Percentiles rank a stretch among this genome's conserved stretches.
These are phyloP conservation scores for Pteronotus mesoamericanus DNA, from an alignment of 2,797 vertebrate genomes.

Conservation along the genomic window DNA sequence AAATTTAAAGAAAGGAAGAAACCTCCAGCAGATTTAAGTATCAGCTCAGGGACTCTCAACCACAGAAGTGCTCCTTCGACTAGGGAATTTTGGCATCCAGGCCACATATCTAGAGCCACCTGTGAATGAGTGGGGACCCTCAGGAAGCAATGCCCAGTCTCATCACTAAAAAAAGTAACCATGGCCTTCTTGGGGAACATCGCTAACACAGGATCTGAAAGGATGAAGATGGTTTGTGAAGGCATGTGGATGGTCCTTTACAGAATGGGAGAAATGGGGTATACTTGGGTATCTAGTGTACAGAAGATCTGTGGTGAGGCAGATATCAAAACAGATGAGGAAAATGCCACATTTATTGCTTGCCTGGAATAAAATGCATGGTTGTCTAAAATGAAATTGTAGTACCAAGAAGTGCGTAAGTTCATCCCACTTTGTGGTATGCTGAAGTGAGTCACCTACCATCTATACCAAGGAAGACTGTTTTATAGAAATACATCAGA, in stretches of 20 bases:
- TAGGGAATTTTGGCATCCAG: not conserved
- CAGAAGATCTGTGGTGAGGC: not conserved
- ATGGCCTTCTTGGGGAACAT: not conserved
- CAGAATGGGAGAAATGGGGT: not conserved
- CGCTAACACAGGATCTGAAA: not conserved
- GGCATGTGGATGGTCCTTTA: not conserved
- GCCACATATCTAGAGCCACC: not conserved
- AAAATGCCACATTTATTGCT: slow-evolving; percentile 1
- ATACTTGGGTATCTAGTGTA: not conserved
- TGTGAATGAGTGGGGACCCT: not conserved
- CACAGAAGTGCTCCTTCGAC: not conserved
- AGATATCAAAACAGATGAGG: not conserved
- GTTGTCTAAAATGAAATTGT: not conserved
- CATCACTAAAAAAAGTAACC: not conserved
- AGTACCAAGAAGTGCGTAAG: not conserved
- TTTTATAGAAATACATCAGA: slow-evolving; percentile 81
- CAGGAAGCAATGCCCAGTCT: not conserved
- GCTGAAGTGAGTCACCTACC: not conserved
- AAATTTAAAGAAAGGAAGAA: not conserved
- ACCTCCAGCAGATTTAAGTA: slow-evolving; percentile 20
- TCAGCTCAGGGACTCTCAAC: slow-evolving; percentile 22
- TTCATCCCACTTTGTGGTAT: not conserved
- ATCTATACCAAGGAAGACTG: slow-evolving; percentile 77
- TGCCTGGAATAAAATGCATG: not conserved
- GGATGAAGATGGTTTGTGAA: not conserved